Base-by-base conservation (phyloP, 2,797 vertebrate genomes). In the Dromococcyx pavoninus region DNA sequence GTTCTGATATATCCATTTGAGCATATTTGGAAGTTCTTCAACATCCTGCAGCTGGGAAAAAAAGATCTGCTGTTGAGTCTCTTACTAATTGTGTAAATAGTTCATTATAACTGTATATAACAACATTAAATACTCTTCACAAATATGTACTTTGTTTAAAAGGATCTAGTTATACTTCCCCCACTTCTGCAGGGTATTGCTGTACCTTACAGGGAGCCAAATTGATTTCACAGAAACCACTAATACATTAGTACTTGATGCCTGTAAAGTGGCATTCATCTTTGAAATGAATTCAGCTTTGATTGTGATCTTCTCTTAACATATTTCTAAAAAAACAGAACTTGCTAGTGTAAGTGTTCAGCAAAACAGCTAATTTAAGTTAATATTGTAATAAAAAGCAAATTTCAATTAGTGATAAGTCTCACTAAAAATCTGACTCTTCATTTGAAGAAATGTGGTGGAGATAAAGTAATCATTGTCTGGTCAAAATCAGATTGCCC, bases 311-410 rank as follows among this genome's bases (percentile, higher is more conserved):
- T 80, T 76, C 35, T 81, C 69, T 39, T 83, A 77, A 69, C 88
- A 19, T 28, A 78, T 89, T 94, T 86, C 60, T 62, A n/a, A 70
- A 80, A 86, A 74, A 81, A 69, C 10, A 9, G 39, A 75, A 53
- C 88, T 94, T 76, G 18, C 43, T 79, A 73, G 57, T 27, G 1
- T 48, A 75, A 78, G 28, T 48, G 54, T 89, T 95, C 62, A 89
- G 91, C 81, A 88, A 91, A 95, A 64, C 70, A 88, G 50, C 73
- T 86, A 62, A 92, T 92, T 91, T 86, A 88, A 92, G 72, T 80
- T 95, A 80, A 73, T 94, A 67, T 84, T 82, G n/a, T 23, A 82
- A 80, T 77, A 74, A 39, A 76, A 83, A 82, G 37, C 19, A 77
- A 71, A 87, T 89, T 91, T 91, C 30, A 80, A 56, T 92, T 79